Evolutionary conservation across 2,888 invertebrate genomes (phyloP).

Genomic region (Phengaris arion): DNA sequence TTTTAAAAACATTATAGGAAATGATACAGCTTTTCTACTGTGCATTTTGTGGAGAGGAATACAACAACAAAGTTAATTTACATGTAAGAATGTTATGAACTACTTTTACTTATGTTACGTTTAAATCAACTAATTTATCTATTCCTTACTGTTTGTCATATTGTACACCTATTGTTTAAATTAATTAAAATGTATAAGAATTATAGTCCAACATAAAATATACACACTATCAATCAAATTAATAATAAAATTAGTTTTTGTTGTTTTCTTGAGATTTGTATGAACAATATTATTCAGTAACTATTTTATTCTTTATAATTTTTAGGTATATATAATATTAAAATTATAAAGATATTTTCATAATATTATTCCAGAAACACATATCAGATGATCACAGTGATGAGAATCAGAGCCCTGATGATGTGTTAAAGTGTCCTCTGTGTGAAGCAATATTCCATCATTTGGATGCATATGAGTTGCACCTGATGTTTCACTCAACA

Average conservation of each 20-base stretch:
- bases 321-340: too few relatives aligned
- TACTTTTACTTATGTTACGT: too few relatives aligned
- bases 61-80: conserved; percentile 83
- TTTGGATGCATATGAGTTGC: conserved; percentile 82
- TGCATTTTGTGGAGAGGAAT: conserved; percentile 82
- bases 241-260: too few relatives aligned
- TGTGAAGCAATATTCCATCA: conserved; percentile 83
- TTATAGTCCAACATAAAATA: too few relatives aligned
- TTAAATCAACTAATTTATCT: too few relatives aligned
- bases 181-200: too few relatives aligned
- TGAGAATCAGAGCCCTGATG: conserved; percentile 77
- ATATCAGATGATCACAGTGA: conserved; percentile 73
- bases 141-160: too few relatives aligned
- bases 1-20: conserved; percentile 52
- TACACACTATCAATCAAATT: too few relatives aligned
- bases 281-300: too few relatives aligned
- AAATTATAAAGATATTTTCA: background rate
- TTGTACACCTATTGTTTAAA: too few relatives aligned
- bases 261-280: too few relatives aligned
- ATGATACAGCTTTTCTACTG: conserved; percentile 63
- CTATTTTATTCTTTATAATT: too few relatives aligned
- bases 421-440: conserved; percentile 81
- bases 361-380: conserved; percentile 70
- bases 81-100: conserved; percentile 59
- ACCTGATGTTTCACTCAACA: conserved; percentile 80